Evolutionary conservation across 2,888 invertebrate genomes (phyloP), one percentile per base, ranked within the genome.

Genomic region (Synergus gifuensis): DNA sequence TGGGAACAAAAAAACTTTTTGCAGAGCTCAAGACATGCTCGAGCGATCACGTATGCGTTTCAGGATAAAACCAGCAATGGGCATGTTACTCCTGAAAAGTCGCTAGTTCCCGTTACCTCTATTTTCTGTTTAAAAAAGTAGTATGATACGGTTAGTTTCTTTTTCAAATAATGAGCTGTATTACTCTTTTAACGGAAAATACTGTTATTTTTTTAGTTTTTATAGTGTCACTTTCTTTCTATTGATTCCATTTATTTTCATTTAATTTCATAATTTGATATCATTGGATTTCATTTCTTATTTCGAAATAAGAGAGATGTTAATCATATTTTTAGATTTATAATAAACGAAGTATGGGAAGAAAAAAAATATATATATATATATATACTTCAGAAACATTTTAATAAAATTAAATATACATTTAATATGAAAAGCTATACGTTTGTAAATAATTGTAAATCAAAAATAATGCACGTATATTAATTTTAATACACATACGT

Each of bases 51-150:
- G 54, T n/a, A n/a, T 73, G 73, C 54, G 49, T 28, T 73, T 73
- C 73, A 54, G 49, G 73, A 49, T 73, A 73, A 73, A 73, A 54
- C 73, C 49, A 73, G 49, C 36, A 28, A 73, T 73, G 73, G 73
- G 73, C 73, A 73, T 73, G 73, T 54, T 73, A 73, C 73, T 73
- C 73, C 54, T 73, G 46, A 73, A 73, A 73, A 73, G 73, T 49
- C 73, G 22, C 54, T 73, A 16, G 7, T 73, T 73, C 49, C 73
- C 73, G 73, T 73, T 73, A 73, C 73, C 36, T 73, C 73, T 36
- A 73, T 73, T 73, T 73, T 73, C 73, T 73, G 49, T 54, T 54
- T 54, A 54, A 73, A 69, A 54, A 73, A 73, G 73, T 73, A 54
- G 73, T 73, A 28, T 73, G 73, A 73, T 73, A 73, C 73, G 73